Base-by-base conservation (phyloP, 2,797 vertebrate genomes). In the Syndactyla subalaris region DNA sequence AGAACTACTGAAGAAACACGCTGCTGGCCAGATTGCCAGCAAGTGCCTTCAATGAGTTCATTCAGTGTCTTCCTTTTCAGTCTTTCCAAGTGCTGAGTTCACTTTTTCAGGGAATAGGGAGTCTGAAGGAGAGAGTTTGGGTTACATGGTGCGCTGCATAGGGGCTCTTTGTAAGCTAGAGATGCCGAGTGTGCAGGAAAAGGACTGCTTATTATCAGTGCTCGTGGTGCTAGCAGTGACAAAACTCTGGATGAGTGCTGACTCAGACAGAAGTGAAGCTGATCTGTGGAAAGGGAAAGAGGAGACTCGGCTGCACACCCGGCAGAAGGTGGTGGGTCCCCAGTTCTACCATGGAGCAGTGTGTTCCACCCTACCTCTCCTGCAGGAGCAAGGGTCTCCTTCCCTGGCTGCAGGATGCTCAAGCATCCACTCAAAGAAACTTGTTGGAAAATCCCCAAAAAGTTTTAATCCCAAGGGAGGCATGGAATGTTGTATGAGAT, bases 21-120 rank as follows among this genome's bases (percentile, higher is more conserved):
- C 15, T 74, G 85, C 85, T 88, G 85, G 70, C 93, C 79, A 81
- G 91, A 13, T 82, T 94, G 87, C 95, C 72, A 68, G 39, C 70
- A 78, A 83, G 82, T 58, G 62, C 73, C 2, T 48, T 93, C 88
- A 89, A 71, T 83, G 77, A 72, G 68, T 77, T 85, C 84, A 55
- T 96, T 96, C 92, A 87, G 57, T 51, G 51, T 97, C 91, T 92
- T 94, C 74, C 78, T 93, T 78, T 80, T 73, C 93, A 68, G 84
- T 19, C 92, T 58, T 85, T 92, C 81, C 86, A 89, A 93, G 72
- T 75, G 84, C 89, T 88, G 89, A 88, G 67, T 93, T 89, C 55
- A 92, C 84, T 63, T 89, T 89, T 82, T 83, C 36, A 49, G 75
- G 88, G 81, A 70, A 12, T 6, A 15, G 32, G 26, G 29, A 73